Base-by-base conservation (phyloP, 2,113 vertebrate species). In the Scolopax mira region DNA sequence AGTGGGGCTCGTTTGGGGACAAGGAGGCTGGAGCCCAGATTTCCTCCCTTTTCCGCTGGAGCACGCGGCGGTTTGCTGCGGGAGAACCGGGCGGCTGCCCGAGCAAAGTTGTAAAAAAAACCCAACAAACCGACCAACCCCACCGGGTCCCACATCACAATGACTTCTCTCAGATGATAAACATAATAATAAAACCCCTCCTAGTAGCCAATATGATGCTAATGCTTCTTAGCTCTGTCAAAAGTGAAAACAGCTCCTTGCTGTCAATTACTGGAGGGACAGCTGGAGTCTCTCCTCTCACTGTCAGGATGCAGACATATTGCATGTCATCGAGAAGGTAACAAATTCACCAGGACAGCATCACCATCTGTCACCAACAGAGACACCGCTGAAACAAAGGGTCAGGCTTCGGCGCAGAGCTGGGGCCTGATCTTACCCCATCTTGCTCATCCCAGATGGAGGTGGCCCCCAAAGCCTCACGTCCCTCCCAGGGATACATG, bases 321-420 rank as follows among this genome's bases (percentile, higher is more conserved):
- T 98, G 98, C 97, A 98, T 97, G 97, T 98, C 98, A 98, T 97
- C 94, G 97, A 97, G 98, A 98, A 99, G 98, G 98, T 98, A 99
- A 98, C 98, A 98, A 98, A 99, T 98, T 98, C 97, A 97, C 97
- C 98, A 98, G 98, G 98, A 98, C 97, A 97, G 97, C 98, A 94
- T 97, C 96, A 97, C 99, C 98, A 99, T 99, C 98, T 99, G 99
- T 99, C 98, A 98, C 98, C 95, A 97, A 96, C 97, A 95, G 97
- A 98, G 98, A 97, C 96, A 95, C 96, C 39, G 89, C 93, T 5
- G 92, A 97, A 97, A 99, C 98, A 98, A 99, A 98, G 96, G 98
- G 97, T 98, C 97, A 97, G 96, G 93, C 93, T 96, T 77, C 72
- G 90, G 94, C 96, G 23, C 93, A 16, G 97, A 92, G 94, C 88